Evolutionary conservation across 2,113 vertebrate species (phyloP).

Genomic region (Perca fluviatilis): DNA sequence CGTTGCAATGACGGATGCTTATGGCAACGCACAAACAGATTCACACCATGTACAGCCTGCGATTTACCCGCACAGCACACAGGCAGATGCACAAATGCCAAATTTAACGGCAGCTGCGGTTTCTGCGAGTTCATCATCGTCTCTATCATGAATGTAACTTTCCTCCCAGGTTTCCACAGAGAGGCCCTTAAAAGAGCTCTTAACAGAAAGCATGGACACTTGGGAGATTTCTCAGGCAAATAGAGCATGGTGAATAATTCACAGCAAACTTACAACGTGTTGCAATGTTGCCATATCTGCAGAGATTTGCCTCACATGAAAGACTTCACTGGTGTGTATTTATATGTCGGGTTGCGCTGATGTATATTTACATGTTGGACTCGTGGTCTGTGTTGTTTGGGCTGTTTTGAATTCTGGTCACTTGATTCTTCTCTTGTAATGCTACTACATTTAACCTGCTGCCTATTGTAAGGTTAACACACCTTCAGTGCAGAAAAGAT

Average conservation of each 20-base stretch:
- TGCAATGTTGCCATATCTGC: constrained; percentile 48
- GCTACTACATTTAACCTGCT: background rate
- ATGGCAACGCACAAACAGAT: constrained; percentile 40
- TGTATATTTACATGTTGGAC: constrained; percentile 39
- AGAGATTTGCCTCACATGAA: constrained; percentile 50
- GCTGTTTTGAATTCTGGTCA: constrained; percentile 26
- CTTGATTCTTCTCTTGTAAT: constrained; percentile 11
- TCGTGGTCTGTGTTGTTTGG: constrained; percentile 14
- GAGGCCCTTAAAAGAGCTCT: constrained; percentile 63
- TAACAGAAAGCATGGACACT: constrained; percentile 58
- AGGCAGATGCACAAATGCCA: constrained; percentile 31
- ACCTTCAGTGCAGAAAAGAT: background rate
- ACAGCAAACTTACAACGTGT: constrained; percentile 62
- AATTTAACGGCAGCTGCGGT: constrained; percentile 25
- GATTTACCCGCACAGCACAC: constrained; percentile 26
- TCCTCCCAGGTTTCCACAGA: constrained; percentile 53
- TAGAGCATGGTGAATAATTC: constrained; percentile 72
- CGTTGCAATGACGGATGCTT: constrained; percentile 30
- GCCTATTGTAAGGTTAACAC: background rate
- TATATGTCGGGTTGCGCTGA: constrained; percentile 15
- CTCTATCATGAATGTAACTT: constrained; percentile 28
- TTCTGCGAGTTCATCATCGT: constrained; percentile 20
- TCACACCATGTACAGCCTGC: constrained; percentile 17
- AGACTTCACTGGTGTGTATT: constrained; percentile 40
- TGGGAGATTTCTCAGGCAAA: constrained; percentile 58